Base-by-base conservation (phyloP, 2,797 vertebrate species). In the Acipenser transmontanus region DNA sequence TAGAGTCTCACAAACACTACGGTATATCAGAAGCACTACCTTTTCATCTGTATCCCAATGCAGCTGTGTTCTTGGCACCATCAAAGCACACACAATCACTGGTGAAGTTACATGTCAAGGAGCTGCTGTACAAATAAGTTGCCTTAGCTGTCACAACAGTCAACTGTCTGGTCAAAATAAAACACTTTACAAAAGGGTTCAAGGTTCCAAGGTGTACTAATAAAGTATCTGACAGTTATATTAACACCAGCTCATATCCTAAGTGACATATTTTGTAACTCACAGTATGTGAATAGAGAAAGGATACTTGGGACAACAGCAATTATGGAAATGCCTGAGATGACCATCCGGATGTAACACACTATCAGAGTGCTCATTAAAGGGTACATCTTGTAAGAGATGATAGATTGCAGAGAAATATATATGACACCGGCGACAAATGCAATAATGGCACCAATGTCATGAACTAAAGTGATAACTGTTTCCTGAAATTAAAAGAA, bases 271-370 rank as follows among this genome's bases (percentile, higher is more conserved):
- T 61, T 13, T 61, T 34, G 34, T 34, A 34, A 34, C 34, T 17
- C 17, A 34, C 34, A 34, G 34, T 34, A 34, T 34, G 34, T 34
- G 34, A 34, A 34, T 34, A 34, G 34, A 3, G 8, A 88, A 96
- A 98, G 95, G 97, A 98, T 99, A 98, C 95, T 95, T 71, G 91
- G 89, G 65, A 95, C 7, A 4, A 92, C 73, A 0, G 90, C 91
- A 66, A 91, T 4, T 0, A 71, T 60, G 13, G 93, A 91, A 10
- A 96, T 7, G 1, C 59, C 0, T 49, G 92, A 76, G 67, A 98
- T 80, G 12, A 57, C 6, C 60, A 82, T 70, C 17, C 95, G 91
- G 1, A 76, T 47, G 5, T 76, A 70, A 64, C 82, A 93, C 51
- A 82, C 71, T 2, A 7, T 0, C 1, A 68, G 65, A 8, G 88